phyloP scores from a whole-genome alignment of 2,113 vertebrate genomes.

The Hystrix cristata region DNA sequence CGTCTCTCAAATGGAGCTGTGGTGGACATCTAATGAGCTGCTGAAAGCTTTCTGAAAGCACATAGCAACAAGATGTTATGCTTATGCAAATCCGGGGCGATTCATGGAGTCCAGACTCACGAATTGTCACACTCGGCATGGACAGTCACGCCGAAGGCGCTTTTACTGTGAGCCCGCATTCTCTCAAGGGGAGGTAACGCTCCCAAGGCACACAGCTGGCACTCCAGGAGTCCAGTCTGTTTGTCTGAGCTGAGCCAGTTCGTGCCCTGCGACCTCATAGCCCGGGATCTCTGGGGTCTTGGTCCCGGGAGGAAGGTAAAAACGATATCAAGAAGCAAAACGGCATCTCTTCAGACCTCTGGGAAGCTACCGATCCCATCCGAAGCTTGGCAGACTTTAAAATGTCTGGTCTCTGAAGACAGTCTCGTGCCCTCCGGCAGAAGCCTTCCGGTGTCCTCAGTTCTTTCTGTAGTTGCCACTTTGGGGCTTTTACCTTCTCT shows the following conservation, averaged over 20 bases:
- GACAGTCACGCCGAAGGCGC: background rate
- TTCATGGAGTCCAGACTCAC: conserved; percentile 34
- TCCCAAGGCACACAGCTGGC: background rate
- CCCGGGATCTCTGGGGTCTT: background rate
- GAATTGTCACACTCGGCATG: background rate
- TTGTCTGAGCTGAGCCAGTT: background rate
- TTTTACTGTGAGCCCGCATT: background rate
- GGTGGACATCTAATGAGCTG: conserved; percentile 54
- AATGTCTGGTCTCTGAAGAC: background rate
- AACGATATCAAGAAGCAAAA: background rate
- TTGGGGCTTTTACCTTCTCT: background rate
- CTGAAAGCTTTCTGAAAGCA: conserved; percentile 18
- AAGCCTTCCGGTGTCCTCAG: background rate
- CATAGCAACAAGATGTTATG: conserved; percentile 18
- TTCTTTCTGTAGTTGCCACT: background rate
- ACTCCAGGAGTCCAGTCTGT: background rate
- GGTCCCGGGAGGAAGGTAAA: background rate
- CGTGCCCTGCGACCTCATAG: background rate
- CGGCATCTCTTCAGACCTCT: background rate
- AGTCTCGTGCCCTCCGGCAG: background rate
- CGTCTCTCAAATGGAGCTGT: conserved; percentile 56
- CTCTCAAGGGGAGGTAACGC: background rate
- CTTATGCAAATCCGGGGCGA: conserved; percentile 67
- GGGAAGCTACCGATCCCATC: background rate
- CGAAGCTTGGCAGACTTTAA: background rate